These are phyloP conservation scores for Halcyon smyrnensis DNA, from an alignment of 2,797 vertebrate species.

Conservation along the genomic window DNA sequence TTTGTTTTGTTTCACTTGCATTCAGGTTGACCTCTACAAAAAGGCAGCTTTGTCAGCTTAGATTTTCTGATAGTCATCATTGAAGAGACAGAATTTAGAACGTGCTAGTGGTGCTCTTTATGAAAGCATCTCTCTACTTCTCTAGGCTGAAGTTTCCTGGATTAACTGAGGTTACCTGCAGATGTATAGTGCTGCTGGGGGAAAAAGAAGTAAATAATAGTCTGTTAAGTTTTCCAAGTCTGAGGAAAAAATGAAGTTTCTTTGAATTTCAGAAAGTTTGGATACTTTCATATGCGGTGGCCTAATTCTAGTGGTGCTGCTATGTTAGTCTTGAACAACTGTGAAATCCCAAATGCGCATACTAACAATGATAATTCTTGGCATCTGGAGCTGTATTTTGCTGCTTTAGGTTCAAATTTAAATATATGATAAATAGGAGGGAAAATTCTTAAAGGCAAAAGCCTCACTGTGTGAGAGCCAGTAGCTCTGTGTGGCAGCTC, in stretches of 20 bases:
- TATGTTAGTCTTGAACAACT: neutral
- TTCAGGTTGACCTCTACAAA: conserved; percentile 6
- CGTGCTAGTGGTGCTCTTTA: neutral
- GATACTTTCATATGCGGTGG: neutral
- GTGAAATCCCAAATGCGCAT: neutral
- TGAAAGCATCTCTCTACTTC: neutral
- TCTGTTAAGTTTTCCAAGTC: neutral
- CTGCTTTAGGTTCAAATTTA: neutral
- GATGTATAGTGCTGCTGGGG: neutral
- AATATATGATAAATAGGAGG: neutral
- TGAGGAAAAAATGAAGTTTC: neutral
- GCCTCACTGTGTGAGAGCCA: rapidly evolving
- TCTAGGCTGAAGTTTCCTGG: neutral
- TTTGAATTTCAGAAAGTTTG: neutral
- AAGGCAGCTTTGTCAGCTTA: neutral
- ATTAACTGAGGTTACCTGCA: neutral
- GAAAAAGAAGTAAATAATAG: neutral
- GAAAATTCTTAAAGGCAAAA: neutral
- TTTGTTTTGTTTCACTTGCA: neutral
- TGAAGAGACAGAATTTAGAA: neutral
- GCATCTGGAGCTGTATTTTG: neutral
- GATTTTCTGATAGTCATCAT: neutral
- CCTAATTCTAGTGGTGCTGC: neutral
- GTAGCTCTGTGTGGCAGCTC: neutral
- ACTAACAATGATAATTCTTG: neutral